Conservation (phyloP, 2,888 invertebrate genomes). For the Thera britannica region DNA sequence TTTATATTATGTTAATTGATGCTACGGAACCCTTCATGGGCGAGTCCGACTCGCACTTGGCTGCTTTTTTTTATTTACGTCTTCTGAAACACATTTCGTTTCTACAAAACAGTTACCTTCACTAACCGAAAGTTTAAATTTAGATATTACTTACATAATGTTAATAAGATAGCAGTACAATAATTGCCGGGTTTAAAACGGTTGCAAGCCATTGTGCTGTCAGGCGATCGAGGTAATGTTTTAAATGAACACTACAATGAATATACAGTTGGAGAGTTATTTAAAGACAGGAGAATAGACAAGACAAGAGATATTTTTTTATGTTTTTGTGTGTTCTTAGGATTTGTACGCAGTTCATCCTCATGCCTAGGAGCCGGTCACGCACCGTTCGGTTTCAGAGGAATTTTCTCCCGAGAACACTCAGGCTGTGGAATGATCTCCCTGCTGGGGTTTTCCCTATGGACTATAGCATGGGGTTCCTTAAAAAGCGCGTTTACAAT, state of each 20-base stretch:
- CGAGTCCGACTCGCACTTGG: too few species aligned
- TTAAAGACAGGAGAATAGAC: not conserved
- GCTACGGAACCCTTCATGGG: too few species aligned
- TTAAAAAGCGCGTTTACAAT: too few species aligned
- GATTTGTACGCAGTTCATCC: too few species aligned
- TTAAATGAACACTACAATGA: conserved; percentile 14
- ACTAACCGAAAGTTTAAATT: conserved; percentile 34
- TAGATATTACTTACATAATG: conserved; percentile 30
- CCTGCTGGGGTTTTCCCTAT: too few species aligned
- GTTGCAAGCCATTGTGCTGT: conserved; percentile 42
- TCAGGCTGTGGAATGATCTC: too few species aligned
- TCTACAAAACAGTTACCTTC: not conserved
- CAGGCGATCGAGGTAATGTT: conserved; percentile 31
- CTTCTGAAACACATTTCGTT: not conserved
- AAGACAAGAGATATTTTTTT: not conserved
- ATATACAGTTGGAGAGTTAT: conserved; percentile 10
- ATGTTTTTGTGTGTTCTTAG: not conserved
- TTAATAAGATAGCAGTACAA: conserved; percentile 40
- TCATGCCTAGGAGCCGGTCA: too few species aligned
- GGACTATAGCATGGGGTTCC: too few species aligned
- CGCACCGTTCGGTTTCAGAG: too few species aligned
- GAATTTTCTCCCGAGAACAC: too few species aligned
- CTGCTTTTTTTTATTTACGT: too few species aligned
- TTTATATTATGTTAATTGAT: too few species aligned
- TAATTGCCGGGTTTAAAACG: conserved; percentile 36